Percentiles rank a stretch among this genome's conserved stretches.
Conservation (phyloP, 1,140 invertebrate genomes). For the Bombus vancouverensis region DNA sequence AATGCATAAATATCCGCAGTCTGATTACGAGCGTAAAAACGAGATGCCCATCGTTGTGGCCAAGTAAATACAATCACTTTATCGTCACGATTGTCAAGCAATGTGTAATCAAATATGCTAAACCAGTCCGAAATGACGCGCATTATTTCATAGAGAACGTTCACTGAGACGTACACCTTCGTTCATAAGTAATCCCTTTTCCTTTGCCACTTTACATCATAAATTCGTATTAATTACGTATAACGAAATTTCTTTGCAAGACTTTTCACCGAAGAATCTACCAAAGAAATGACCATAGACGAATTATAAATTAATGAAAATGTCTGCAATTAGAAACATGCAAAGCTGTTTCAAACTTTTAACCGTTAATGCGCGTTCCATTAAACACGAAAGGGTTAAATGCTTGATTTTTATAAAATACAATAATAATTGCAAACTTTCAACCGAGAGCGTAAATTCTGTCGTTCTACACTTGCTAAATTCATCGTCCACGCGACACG, state of each 20-base stretch:
- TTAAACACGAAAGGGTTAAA: too few species aligned
- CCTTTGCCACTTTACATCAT: too few species aligned
- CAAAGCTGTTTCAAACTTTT: too few species aligned
- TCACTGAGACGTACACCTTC: not conserved
- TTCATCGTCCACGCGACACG: not conserved
- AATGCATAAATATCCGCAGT: not conserved
- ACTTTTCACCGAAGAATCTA: too few species aligned
- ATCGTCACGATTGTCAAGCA: not conserved
- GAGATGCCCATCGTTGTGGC: not conserved
- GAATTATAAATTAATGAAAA: too few species aligned
- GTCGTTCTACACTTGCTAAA: not conserved
- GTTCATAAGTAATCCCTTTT: too few species aligned
- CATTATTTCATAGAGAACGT: not conserved
- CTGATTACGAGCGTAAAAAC: not conserved
- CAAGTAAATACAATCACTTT: not conserved
- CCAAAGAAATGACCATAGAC: too few species aligned
- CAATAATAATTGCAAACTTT: not conserved
- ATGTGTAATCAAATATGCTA: not conserved
- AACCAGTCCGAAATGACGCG: not conserved
- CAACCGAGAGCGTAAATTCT: not conserved
- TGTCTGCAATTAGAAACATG: too few species aligned
- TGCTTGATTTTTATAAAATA: too few species aligned
- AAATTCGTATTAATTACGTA: too few species aligned
- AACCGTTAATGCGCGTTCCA: too few species aligned
- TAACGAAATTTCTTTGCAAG: too few species aligned